Percentiles rank a stretch among this genome's conserved stretches.
Conservation (phyloP, 2,888 invertebrate species). For the Amphipyra berbera region DNA sequence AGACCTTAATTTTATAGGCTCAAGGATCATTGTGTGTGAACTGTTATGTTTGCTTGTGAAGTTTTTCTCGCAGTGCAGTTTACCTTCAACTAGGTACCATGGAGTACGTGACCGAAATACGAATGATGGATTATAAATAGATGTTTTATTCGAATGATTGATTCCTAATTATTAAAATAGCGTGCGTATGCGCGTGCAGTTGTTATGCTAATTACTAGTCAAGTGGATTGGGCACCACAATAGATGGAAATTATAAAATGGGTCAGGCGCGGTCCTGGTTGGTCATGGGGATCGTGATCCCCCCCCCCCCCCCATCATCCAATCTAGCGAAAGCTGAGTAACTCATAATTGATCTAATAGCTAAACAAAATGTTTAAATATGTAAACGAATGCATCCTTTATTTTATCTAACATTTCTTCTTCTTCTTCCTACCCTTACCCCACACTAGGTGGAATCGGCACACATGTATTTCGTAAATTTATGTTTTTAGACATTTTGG, state of each 20-base stretch:
- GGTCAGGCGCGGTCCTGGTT: too few relatives aligned
- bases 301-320: too few relatives aligned
- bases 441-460: too few relatives aligned
- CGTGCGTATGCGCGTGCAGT: conserved; percentile 18
- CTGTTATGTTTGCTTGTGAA: conserved; percentile 12
- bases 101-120: conserved; percentile 54
- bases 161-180: conserved; percentile 54
- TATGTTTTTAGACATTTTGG: too few relatives aligned
- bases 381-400: too few relatives aligned
- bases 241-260: conserved; percentile 15
- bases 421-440: too few relatives aligned
- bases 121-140: conserved; percentile 35
- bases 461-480: too few relatives aligned
- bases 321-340: too few relatives aligned
- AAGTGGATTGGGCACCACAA: conserved; percentile 17
- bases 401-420: too few relatives aligned
- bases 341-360: too few relatives aligned
- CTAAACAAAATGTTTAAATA: too few relatives aligned
- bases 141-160: conserved; percentile 39
- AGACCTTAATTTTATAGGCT: conserved; percentile 34
- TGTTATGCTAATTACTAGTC: conserved; percentile 26
- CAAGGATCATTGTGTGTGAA: conserved; percentile 31
- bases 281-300: too few relatives aligned
- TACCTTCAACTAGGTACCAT: conserved; percentile 39
- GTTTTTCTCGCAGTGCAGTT: conserved; percentile 52